phyloP scores from a whole-genome alignment of 1,140 invertebrate species.

The Lineus longissimus region DNA sequence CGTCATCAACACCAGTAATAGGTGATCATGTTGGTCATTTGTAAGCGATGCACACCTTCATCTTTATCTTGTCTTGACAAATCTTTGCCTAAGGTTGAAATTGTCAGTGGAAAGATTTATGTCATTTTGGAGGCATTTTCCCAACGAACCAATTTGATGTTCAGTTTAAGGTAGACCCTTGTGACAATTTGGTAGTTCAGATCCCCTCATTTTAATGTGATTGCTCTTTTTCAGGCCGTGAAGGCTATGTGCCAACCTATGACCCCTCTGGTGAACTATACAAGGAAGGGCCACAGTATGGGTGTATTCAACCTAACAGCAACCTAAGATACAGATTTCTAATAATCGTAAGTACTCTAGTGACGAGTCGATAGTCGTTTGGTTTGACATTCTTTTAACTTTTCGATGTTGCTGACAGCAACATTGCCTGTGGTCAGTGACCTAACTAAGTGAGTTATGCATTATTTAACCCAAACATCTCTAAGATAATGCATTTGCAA shows the following conservation, averaged over 20 bases:
- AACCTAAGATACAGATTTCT: constrained; percentile 55
- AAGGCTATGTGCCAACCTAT: constrained; percentile 56
- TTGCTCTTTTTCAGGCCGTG: constrained; percentile 38
- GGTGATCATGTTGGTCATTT: no score
- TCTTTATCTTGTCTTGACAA: no score
- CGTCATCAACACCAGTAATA: no score
- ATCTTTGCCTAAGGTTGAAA: background rate
- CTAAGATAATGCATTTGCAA: background rate
- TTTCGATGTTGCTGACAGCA: background rate
- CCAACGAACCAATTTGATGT: no score
- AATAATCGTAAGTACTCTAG: constrained; percentile 53
- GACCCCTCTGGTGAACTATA: constrained; percentile 55
- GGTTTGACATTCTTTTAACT: background rate
- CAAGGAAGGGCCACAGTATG: constrained; percentile 55
- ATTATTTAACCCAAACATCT: background rate
- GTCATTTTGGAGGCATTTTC: no score
- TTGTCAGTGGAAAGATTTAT: background rate
- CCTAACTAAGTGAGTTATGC: background rate
- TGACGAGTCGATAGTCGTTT: no score
- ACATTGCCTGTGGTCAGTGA: background rate
- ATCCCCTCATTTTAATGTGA: no score
- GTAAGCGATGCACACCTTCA: no score
- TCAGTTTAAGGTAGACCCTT: no score
- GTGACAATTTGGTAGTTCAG: no score
- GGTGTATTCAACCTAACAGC: constrained; percentile 53